Percentiles rank a stretch among this genome's conserved stretches.
phyloP scores from a whole-genome alignment of 2,888 invertebrate genomes.

The Gnatocerus cornutus region DNA sequence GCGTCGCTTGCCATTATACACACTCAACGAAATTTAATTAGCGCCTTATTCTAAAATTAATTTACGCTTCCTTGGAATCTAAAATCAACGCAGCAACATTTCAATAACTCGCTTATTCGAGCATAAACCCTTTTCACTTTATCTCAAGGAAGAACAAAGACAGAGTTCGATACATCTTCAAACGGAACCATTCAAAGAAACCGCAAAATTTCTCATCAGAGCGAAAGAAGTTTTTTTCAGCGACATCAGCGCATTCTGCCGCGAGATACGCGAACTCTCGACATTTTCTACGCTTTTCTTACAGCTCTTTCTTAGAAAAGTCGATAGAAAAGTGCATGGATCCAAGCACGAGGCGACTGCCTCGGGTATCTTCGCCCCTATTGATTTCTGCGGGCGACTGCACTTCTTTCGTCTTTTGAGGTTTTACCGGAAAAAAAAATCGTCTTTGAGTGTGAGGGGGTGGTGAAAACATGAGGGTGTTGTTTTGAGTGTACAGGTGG shows the following conservation, averaged over 20 bases:
- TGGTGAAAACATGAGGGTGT: no score
- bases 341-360: constrained; percentile 52
- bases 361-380: constrained; percentile 59
- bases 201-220: constrained; percentile 65
- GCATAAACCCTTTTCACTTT: constrained; percentile 49
- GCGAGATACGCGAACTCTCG: constrained; percentile 58
- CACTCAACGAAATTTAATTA: constrained; percentile 60
- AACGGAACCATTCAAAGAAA: constrained; percentile 68
- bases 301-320: constrained; percentile 62
- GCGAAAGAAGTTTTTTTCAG: constrained; percentile 32
- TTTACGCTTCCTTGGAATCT: constrained; percentile 52
- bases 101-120: constrained; percentile 48
- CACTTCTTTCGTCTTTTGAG: neutral
- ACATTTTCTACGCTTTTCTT: constrained; percentile 57
- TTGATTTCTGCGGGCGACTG: neutral
- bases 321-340: constrained; percentile 61
- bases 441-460: no score
- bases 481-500: no score
- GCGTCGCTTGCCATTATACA: constrained; percentile 54
- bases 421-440: no score
- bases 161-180: constrained; percentile 62
- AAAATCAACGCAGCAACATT: constrained; percentile 51
- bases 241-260: constrained; percentile 63
- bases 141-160: constrained; percentile 60
- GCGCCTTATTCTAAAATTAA: constrained; percentile 57